Evolutionary conservation across 2,797 vertebrate species (phyloP), one percentile per base, ranked within the genome.

Genomic region (Hipposideros larvatus): DNA sequence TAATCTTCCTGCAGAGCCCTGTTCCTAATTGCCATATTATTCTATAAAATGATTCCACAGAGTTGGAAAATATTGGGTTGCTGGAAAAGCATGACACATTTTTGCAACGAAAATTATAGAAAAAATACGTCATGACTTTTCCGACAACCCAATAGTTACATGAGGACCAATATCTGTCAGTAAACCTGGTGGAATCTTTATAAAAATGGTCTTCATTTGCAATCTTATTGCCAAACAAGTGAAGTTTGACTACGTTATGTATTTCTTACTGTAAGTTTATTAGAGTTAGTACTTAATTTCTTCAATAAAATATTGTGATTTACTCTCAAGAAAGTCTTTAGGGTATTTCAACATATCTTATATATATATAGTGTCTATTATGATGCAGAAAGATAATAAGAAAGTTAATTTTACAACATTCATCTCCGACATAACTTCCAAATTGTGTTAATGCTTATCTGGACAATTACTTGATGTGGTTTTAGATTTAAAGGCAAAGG

Each of bases 241-340:
- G 19, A 75, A 59, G 26, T 68, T 88, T 16, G 6, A 46, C 71
- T 48, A 28, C 24, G 48, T 68, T 68, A 2, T 59, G 13, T 61
- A 15, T 41, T 95, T 83, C 34, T 66, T 79, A 87, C 9, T 63
- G 11, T 74, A 63, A 63, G 59, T 80, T 88, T 78, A 13, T 93
- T 73, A 63, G 6, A 75, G 1, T 51, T 71, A 24, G 16, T 41
- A 70, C 11, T 90, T 82, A 79, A 74, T 90, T 66, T 87, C 9
- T 90, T 92, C 43, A 78, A 65, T 87, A 63, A 77, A 79, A 59
- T 28, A 28, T 51, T 19, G 28, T 74, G 4, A 31, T 55, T 70
- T 95, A 26, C 14, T 85, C n/a, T 91, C 16, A 46, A 79, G 34
- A 10, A 71, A 66, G 28, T 61, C 41, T 95, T 96, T 51, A 61